Evolutionary conservation across 2,888 invertebrate genomes (phyloP).

Genomic region (Shargacucullia verbasci): DNA sequence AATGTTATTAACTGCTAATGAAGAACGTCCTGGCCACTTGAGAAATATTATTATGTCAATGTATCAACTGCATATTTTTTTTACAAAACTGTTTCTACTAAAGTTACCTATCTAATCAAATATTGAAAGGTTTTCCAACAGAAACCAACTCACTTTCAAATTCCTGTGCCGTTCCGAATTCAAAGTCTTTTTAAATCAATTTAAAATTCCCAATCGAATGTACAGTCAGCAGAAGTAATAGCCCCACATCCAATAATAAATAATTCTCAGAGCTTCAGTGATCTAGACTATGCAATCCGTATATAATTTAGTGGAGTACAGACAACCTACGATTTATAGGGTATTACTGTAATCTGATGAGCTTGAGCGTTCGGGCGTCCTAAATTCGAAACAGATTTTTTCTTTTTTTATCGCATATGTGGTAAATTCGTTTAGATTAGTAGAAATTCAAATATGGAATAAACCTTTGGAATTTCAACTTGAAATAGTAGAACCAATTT

Average conservation of each 20-base stretch:
- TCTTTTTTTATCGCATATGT: slow-evolving; percentile 2
- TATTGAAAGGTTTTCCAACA: too few species aligned
- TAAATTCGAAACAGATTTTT: slow-evolving; percentile 22
- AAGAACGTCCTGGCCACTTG: too few species aligned
- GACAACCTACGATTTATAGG: slow-evolving; percentile 43
- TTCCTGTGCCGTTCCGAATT: too few species aligned
- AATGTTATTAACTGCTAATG: too few species aligned
- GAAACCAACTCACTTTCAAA: too few species aligned
- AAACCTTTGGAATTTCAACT: background rate
- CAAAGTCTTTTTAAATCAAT: too few species aligned
- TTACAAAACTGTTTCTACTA: too few species aligned
- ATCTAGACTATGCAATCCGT: slow-evolving; percentile 5
- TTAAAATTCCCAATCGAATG: slow-evolving; percentile 6
- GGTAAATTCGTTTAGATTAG: slow-evolving; percentile 11
- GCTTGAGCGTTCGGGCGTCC: slow-evolving; percentile 11
- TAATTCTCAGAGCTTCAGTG: slow-evolving; percentile 23
- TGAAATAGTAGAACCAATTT: too few species aligned
- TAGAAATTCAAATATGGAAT: slow-evolving; percentile 12
- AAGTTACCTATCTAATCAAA: too few species aligned
- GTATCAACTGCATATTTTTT: too few species aligned
- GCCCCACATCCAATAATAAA: slow-evolving; percentile 21
- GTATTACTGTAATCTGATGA: slow-evolving; percentile 40
- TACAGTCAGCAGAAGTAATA: slow-evolving; percentile 17
- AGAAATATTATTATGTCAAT: too few species aligned
- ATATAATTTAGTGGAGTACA: slow-evolving; percentile 40